Base-by-base conservation (phyloP, 2,113 vertebrate genomes). In the Grantiella picta region DNA sequence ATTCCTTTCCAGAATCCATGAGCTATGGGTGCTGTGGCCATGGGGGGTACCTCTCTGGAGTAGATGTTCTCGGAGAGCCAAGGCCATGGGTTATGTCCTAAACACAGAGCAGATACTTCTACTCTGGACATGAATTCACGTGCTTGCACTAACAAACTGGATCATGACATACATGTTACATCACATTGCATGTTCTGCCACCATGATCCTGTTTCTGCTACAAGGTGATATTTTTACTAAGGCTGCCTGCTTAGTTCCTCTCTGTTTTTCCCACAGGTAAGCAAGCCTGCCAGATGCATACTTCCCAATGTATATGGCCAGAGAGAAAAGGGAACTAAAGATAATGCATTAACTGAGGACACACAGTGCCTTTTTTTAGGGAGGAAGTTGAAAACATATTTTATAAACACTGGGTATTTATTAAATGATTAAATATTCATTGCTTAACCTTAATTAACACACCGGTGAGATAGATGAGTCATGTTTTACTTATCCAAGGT, bases 161-260 rank as follows among this genome's bases (percentile, higher is more conserved):
- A 38, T 11, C 29, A 12, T 2, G 2, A 8, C 11, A 5, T 2
- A 14, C 12, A 5, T 0, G 0, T 33, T 17, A 0, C 11, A n/a
- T 20, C 33, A 24, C 2, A 5, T 64, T 64, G 16, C 2, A 4
- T 14, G 28, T 33, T 57, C 59, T 5, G 5, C 50, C 57, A 47
- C 71, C 28, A 12, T 1, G 7, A 52, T 47, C 68, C 56, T 15
- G 7, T 23, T 66, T 44, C 35, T 63, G 61, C 23, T 23, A 33
- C 38, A 20, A 18, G 3, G 7, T 5, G 6, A 42, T 31, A n/a
- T 25, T 73, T 47, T 66, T 16, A 66, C 70, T 27, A 36, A 72
- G 38, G 40, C 27, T 81, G 25, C 42, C 27, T 35, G 35, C 70
- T 85, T 75, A 60, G 40, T 44, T 70, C 17, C 60, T 73, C 31